Evolutionary conservation across 2,888 invertebrate genomes (phyloP).

Genomic region (Labia minor): DNA sequence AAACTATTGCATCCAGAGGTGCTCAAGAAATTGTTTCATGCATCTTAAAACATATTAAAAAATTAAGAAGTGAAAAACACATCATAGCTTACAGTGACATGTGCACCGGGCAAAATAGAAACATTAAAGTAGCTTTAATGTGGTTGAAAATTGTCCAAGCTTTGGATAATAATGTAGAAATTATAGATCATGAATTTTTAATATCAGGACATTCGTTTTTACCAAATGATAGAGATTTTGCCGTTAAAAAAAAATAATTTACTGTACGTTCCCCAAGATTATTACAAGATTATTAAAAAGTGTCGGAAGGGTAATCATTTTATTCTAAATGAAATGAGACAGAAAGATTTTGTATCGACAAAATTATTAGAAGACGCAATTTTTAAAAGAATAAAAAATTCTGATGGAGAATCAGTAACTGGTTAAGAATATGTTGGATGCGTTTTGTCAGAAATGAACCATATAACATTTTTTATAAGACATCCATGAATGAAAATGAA

Average conservation of each 20-base stretch:
- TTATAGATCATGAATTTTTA: constrained; percentile 26
- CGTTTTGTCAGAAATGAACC: constrained; percentile 19
- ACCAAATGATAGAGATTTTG: constrained; percentile 28
- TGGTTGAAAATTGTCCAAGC: constrained; percentile 23
- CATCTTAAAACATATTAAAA: constrained; percentile 26
- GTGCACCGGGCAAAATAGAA: constrained; percentile 31
- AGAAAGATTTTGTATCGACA: constrained; percentile 16
- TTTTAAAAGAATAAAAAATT: constrained; percentile 17
- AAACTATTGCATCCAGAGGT: constrained; percentile 31
- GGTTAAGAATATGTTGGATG: constrained; percentile 18
- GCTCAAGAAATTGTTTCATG: constrained; percentile 30
- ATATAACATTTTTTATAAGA: constrained; percentile 20
- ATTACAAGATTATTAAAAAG: constrained; percentile 17
- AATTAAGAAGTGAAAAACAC: constrained; percentile 24
- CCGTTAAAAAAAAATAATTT: constrained; percentile 17
- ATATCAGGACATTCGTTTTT: constrained; percentile 28
- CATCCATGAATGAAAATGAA: constrained; percentile 19
- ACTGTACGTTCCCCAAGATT: constrained; percentile 18
- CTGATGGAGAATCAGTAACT: neutral
- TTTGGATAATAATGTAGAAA: constrained; percentile 15
- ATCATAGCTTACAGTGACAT: constrained; percentile 30
- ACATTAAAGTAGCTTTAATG: constrained; percentile 29
- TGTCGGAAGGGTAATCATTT: constrained; percentile 14
- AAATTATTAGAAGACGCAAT: constrained; percentile 18
- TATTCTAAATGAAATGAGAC: constrained; percentile 15